Evolutionary conservation across 1,140 invertebrate species (phyloP).

Genomic region (Gyrodactylus bullatarudis): DNA sequence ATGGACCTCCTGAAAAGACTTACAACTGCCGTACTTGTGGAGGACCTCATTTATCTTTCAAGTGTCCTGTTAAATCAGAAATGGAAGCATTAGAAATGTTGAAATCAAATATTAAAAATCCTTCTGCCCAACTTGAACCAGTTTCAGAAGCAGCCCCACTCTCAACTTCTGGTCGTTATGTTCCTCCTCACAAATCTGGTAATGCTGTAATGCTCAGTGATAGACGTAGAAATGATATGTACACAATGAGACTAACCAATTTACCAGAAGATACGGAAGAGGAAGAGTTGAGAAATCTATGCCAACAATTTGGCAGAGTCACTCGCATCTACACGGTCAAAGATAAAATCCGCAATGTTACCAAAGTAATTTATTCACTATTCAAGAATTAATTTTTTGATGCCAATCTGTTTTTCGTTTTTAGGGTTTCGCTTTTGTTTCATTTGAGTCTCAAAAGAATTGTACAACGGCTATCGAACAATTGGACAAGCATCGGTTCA

Average conservation of each 20-base stretch:
- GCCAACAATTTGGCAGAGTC: background rate
- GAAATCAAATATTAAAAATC: background rate
- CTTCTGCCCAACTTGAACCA: background rate
- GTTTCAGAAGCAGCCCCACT: background rate
- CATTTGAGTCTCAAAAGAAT: background rate
- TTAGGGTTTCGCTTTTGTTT: background rate
- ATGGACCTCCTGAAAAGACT: background rate
- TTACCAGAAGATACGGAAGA: background rate
- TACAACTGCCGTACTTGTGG: background rate
- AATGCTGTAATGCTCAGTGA: background rate
- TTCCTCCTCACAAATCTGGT: background rate
- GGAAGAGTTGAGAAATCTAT: background rate
- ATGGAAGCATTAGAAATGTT: background rate
- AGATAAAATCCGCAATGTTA: background rate
- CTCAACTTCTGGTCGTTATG: background rate
- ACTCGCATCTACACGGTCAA: background rate
- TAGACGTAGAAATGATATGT: background rate
- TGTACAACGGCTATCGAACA: background rate
- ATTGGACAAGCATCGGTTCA: background rate
- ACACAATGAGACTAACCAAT: background rate
- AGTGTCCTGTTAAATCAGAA: background rate
- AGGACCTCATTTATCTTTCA: background rate
- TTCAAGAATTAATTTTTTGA: background rate
- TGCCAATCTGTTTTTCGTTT: too few species aligned
- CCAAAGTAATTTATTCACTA: background rate